These are phyloP conservation scores for Clostera curtula DNA, from an alignment of 2,888 invertebrate genomes.

Conservation along the genomic window DNA sequence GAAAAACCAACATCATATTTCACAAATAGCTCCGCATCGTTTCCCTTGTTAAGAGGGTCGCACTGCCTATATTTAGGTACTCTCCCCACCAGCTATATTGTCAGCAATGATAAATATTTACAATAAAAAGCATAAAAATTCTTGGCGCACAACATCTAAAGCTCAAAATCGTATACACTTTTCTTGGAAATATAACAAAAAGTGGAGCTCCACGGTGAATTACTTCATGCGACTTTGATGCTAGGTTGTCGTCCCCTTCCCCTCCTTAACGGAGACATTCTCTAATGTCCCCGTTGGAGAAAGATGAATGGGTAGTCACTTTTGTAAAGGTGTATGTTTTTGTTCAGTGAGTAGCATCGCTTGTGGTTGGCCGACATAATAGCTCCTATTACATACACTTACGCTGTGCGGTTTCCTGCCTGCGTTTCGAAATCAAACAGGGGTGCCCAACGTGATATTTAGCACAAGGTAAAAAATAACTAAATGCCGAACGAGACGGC, in stretches of 20 bases:
- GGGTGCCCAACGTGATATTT: constrained; percentile 21
- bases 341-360: constrained; percentile 59
- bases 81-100: constrained; percentile 43
- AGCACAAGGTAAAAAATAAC: constrained; percentile 24
- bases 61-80: constrained; percentile 29
- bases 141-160: constrained; percentile 21
- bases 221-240: constrained; percentile 49
- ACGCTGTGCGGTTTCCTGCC: constrained; percentile 58
- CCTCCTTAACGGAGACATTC: constrained; percentile 67
- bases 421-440: constrained; percentile 36
- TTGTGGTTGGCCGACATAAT: constrained; percentile 65
- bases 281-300: constrained; percentile 68
- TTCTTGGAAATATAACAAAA: constrained; percentile 18
- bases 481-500: constrained; percentile 27
- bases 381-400: constrained; percentile 51
- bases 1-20: constrained; percentile 19
- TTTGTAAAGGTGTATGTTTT: constrained; percentile 68
- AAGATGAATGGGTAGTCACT: constrained; percentile 72
- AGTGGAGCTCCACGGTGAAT: constrained; percentile 27
- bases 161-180: constrained; percentile 28
- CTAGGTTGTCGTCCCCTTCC: constrained; percentile 56
- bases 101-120: constrained; percentile 54
- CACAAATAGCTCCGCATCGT: constrained; percentile 21
- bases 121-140: constrained; percentile 37
- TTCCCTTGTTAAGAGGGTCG: constrained; percentile 29